phyloP scores from a whole-genome alignment of 92 coral and sea anemone genomes.

The Nematostella vectensis region DNA sequence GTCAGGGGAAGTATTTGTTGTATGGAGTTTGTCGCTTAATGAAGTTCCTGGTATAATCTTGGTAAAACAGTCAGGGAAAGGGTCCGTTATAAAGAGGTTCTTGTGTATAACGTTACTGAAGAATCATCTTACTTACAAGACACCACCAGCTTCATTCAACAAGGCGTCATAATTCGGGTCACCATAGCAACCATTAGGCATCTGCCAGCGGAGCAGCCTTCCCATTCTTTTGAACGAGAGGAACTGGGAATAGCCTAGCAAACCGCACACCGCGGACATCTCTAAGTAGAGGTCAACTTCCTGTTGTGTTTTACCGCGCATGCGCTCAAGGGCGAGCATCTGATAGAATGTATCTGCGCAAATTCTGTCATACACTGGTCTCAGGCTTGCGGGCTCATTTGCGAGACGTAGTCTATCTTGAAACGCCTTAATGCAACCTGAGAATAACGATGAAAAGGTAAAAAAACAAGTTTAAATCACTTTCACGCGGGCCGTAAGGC shows the following conservation, averaged over 20 bases:
- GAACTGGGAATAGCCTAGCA: constrained; percentile 57
- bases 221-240: constrained; percentile 36
- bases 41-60: too few relatives aligned
- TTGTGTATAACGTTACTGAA: too few relatives aligned
- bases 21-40: too few relatives aligned
- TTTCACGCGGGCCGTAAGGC: too few relatives aligned
- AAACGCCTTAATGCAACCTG: constrained; percentile 54
- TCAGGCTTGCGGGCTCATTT: constrained; percentile 9
- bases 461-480: too few relatives aligned
- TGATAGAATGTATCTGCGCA: constrained; percentile 39
- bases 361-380: constrained; percentile 25
- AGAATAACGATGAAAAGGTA: background rate
- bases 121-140: too few relatives aligned
- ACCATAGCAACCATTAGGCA: constrained; percentile 47
- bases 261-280: constrained; percentile 68
- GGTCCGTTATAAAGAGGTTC: too few relatives aligned
- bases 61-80: too few relatives aligned
- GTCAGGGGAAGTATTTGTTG: too few relatives aligned
- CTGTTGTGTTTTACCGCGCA: constrained; percentile 2
- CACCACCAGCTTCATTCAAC: too few relatives aligned
- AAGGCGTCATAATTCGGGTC: constrained; percentile 1
- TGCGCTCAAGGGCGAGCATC: constrained; percentile 20
- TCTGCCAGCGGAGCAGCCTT: constrained; percentile 41
- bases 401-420: constrained; percentile 33
- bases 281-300: constrained; percentile 64